A percentile compares a stretch with the other conserved stretches of the same genome.
These are phyloP conservation scores for Perccottus glenii DNA, from an alignment of 2,113 vertebrate species.

Conservation along the genomic window DNA sequence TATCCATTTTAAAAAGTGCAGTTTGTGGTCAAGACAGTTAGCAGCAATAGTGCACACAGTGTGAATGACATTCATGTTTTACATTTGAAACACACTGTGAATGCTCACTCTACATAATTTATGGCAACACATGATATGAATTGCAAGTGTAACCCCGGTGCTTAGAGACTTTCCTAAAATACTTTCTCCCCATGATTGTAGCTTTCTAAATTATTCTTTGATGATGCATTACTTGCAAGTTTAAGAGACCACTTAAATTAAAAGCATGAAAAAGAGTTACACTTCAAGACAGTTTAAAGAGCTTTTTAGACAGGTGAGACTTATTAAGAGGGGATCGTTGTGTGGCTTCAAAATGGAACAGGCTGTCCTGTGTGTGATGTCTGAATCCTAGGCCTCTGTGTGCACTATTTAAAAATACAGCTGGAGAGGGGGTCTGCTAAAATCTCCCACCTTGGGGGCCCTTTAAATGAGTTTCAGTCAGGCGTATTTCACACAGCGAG, in stretches of 20 bases:
- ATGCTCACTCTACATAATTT: constrained; percentile 15
- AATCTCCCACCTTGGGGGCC: constrained; percentile 54
- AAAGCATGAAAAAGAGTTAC: constrained; percentile 52
- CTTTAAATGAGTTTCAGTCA: constrained; percentile 71
- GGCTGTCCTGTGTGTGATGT: constrained; percentile 29
- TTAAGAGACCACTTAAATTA: constrained; percentile 53
- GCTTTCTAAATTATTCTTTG: constrained; percentile 56
- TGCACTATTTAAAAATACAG: constrained; percentile 34
- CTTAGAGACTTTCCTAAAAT: constrained; percentile 30
- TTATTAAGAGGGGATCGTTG: constrained; percentile 8
- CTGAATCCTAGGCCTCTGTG: constrained; percentile 28
- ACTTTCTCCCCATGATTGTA: constrained; percentile 44
- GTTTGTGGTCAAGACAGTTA: constrained; percentile 7
- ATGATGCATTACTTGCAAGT: constrained; percentile 53
- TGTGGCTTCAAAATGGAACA: constrained; percentile 28
- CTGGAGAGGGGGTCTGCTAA: constrained; percentile 45
- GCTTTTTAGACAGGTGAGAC: constrained; percentile 29
- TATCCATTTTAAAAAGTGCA: neutral
- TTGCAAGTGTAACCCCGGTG: constrained; percentile 21
- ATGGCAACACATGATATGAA: constrained; percentile 31
- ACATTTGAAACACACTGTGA: constrained; percentile 16
- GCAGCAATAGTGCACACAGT: constrained; percentile 1
- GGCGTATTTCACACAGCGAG: constrained; percentile 50
- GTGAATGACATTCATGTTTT: constrained; percentile 41
- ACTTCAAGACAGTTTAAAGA: constrained; percentile 3